Base-by-base conservation (phyloP, 2,888 invertebrate species). In the Polymixis lichenea region DNA sequence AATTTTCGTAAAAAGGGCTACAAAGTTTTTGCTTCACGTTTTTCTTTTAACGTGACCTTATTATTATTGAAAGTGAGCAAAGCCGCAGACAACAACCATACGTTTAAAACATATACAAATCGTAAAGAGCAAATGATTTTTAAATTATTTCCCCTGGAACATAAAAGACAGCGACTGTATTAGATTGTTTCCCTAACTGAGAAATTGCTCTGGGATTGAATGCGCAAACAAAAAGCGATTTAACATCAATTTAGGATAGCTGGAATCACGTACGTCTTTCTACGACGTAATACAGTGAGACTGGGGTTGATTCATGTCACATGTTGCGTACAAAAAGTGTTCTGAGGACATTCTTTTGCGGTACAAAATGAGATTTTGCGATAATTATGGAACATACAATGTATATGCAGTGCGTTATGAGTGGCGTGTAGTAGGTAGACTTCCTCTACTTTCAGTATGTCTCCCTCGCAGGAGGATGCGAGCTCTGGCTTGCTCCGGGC, bases 201-300 rank as follows among this genome's bases (percentile, higher is more conserved):
- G 89, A 92, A 94, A 93, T 93, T 93, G 91, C 92, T 92, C 90
- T 87, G 90, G 92, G 90, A 93, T 92, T 92, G 94, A 91, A 93
- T 92, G 91, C 88, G 92, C 92, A 93, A 94, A 94, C 94, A 94
- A 93, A 94, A 94, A 94, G 93, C 93, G 92, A 94, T 94, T 94
- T 94, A 92, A 92, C 92, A 93, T 92, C 94, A 94, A 94, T 93
- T 94, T 94, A 78, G 89, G 56, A 74, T 65, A 77, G 72, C 72
- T 78, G 62, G 75, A 77, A 78, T 73, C 75, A 75, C 77, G 67
- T 73, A 82, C 71, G 75, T 72, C 72, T 71, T 72, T 75, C 56
- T 69, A 72, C 70, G 28, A 73, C 62, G 72, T 64, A 61, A 80
- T 72, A 72, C 72, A 66, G 72, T 58, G 72, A 61, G 58, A 65